Evolutionary conservation across 2,113 vertebrate species (phyloP).

Genomic region (Tachysurus fulvidraco): DNA sequence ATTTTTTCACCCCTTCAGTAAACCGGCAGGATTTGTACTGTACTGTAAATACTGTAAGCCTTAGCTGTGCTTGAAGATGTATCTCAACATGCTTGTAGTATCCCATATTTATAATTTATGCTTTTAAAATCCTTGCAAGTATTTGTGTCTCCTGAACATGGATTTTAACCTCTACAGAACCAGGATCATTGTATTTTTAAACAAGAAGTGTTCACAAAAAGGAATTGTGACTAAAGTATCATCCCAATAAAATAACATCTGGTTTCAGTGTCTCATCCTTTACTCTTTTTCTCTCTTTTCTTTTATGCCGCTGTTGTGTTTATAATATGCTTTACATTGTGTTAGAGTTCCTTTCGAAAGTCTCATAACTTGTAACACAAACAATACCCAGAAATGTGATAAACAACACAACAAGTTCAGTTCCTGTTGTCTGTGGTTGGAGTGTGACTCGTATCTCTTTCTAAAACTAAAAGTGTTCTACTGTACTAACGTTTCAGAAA

Average conservation of each 20-base stretch:
- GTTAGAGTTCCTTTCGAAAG: neutral
- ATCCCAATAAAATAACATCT: constrained; percentile 38
- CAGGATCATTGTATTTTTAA: constrained; percentile 24
- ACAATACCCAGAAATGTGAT: neutral
- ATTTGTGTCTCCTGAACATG: neutral
- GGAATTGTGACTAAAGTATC: constrained; percentile 23
- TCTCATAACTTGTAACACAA: neutral
- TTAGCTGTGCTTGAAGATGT: neutral
- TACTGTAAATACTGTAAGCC: neutral
- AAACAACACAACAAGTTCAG: neutral
- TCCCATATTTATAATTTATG: constrained; percentile 20
- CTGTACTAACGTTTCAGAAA: neutral
- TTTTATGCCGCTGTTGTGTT: neutral
- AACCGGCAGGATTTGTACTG: neutral
- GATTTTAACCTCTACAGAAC: constrained; percentile 19
- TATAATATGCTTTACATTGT: neutral
- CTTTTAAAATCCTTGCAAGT: constrained; percentile 10
- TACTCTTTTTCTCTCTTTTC: neutral
- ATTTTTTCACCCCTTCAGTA: neutral
- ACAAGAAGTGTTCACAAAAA: constrained; percentile 34
- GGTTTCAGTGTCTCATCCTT: neutral
- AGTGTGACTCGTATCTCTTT: neutral
- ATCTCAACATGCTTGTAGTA: neutral
- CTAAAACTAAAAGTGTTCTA: neutral
- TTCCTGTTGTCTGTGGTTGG: neutral